phyloP scores from a whole-genome alignment of 2,113 vertebrate species.

The Willisornis vidua region DNA sequence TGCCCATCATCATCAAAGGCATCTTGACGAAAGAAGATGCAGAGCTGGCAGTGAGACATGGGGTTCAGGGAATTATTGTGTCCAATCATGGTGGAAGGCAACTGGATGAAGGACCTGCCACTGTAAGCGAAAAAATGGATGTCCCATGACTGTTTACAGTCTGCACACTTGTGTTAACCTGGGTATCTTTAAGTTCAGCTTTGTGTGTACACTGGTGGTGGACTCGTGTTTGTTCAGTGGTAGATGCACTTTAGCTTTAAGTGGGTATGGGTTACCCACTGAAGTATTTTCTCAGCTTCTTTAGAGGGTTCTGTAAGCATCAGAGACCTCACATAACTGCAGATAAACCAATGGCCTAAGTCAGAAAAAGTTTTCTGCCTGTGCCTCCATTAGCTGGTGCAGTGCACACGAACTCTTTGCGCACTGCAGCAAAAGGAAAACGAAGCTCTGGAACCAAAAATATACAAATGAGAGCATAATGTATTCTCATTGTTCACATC shows the following conservation, averaged over 20 bases:
- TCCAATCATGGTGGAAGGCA: constrained; percentile 96
- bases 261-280: background rate
- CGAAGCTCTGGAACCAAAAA: background rate
- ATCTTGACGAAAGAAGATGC: constrained; percentile 96
- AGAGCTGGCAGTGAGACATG: constrained; percentile 88
- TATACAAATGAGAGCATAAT: constrained; percentile 3
- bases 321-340: background rate
- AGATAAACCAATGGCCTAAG: background rate
- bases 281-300: background rate
- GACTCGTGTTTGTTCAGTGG: background rate
- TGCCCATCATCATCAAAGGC: constrained; percentile 95
- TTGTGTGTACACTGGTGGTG: background rate
- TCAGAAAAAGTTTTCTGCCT: background rate
- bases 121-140: constrained; percentile 71
- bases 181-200: rapidly evolving
- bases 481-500: constrained; percentile 1
- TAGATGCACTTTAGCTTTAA: background rate
- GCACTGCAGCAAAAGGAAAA: constrained; percentile 1
- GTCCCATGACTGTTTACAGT: background rate
- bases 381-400: background rate
- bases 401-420: background rate
- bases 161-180: rapidly evolving
- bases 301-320: background rate
- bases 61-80: constrained; percentile 91
- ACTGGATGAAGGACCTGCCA: constrained; percentile 88